A percentile compares a stretch with the other conserved stretches of the same genome.
These are phyloP conservation scores for Hololepta plana DNA, from an alignment of 2,888 invertebrate genomes.

Conservation along the genomic window DNA sequence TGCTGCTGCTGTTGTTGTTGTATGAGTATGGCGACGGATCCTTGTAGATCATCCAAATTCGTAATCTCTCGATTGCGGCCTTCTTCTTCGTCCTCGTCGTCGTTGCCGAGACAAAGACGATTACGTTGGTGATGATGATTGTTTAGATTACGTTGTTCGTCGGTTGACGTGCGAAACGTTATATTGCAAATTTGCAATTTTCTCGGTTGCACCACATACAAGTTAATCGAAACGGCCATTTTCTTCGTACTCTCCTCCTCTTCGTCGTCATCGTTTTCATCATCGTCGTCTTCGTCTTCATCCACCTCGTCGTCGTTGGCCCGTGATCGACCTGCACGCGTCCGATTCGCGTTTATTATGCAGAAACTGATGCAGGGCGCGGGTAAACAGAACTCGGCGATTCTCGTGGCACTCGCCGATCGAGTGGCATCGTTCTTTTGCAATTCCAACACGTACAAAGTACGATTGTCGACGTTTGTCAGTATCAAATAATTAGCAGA, in stretches of 20 bases:
- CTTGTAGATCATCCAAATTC: constrained; percentile 23
- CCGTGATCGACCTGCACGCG: constrained; percentile 28
- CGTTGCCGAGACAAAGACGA: no score
- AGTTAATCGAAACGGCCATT: constrained; percentile 29
- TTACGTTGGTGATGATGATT: no score
- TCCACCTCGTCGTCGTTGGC: constrained; percentile 36
- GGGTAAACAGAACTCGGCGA: constrained; percentile 75
- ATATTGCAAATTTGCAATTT: constrained; percentile 54
- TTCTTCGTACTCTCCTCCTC: not conserved
- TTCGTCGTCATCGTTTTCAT: constrained; percentile 23
- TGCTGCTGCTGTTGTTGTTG: constrained; percentile 19
- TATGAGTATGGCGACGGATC: constrained; percentile 22
- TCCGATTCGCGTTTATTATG: constrained; percentile 56
- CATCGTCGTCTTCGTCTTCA: constrained; percentile 37
- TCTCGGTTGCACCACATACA: constrained; percentile 76
- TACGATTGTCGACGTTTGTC: constrained; percentile 71
- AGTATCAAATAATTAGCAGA: constrained; percentile 73
- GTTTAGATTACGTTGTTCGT: no score
- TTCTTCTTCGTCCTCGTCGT: constrained; percentile 13
- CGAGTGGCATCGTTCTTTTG: constrained; percentile 41
- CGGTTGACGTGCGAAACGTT: no score
- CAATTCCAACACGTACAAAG: constrained; percentile 66
- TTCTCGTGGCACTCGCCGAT: constrained; percentile 46
- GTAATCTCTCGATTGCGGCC: constrained; percentile 10
- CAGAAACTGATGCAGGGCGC: constrained; percentile 81